phyloP scores from a whole-genome alignment of 2,113 vertebrate genomes.

The Lucifuga dentata region DNA sequence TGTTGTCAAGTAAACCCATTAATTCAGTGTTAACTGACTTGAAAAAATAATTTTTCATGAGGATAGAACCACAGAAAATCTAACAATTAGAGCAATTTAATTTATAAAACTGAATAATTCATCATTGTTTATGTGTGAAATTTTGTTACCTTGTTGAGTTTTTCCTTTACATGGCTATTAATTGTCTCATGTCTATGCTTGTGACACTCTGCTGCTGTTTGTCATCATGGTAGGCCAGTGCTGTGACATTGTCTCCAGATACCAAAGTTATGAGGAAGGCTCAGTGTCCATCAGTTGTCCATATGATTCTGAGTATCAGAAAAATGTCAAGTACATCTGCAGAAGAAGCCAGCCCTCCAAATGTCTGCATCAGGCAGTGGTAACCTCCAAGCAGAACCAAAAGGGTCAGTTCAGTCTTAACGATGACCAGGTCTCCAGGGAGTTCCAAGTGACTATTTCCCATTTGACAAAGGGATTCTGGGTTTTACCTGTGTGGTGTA shows the following conservation, averaged over 20 bases:
- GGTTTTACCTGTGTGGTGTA: slow-evolving; percentile 51
- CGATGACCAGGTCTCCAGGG: background rate
- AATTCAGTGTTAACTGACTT: no score
- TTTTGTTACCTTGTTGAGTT: no score
- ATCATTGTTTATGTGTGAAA: no score
- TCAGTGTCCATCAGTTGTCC: slow-evolving; percentile 32
- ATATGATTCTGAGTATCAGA: background rate
- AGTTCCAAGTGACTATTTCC: slow-evolving; percentile 29
- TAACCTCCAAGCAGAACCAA: slow-evolving; percentile 16
- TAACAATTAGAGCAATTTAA: no score
- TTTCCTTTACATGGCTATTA: no score
- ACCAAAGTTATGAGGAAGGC: background rate
- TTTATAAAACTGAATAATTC: no score
- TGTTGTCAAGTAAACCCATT: no score
- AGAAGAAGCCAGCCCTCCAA: slow-evolving; percentile 6
- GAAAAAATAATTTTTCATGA: no score
- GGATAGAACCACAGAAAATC: no score
- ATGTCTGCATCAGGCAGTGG: slow-evolving; percentile 40
- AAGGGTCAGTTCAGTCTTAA: background rate
- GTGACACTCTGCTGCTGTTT: background rate
- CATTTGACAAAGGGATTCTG: slow-evolving; percentile 28
- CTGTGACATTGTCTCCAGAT: background rate
- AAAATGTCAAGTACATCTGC: slow-evolving; percentile 58
- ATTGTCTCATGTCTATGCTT: background rate
- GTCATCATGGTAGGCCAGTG: slow-evolving; percentile 33